Evolutionary conservation across 2,797 vertebrate genomes (phyloP).

Genomic region (Eidolon dupreanum): DNA sequence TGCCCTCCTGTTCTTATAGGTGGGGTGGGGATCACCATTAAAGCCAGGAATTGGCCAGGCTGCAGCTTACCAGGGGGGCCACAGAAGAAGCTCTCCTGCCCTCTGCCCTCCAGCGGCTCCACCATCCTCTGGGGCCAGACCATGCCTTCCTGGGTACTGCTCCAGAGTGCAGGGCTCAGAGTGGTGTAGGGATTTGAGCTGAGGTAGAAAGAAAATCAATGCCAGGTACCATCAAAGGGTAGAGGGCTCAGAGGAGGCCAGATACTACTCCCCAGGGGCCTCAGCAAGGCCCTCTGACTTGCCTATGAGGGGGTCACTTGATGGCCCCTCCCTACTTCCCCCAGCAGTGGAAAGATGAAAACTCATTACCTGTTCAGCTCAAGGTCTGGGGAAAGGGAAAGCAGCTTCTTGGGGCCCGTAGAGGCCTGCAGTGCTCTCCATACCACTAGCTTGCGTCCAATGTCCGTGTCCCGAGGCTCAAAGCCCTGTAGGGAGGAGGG

Average conservation of each 20-base stretch:
- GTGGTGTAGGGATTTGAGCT: conserved; percentile 63
- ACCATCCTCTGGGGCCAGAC: conserved; percentile 91
- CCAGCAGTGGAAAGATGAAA: not conserved
- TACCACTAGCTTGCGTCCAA: conserved; percentile 91
- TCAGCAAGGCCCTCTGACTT: not conserved
- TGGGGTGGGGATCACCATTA: not conserved
- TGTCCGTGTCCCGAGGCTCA: conserved; percentile 94
- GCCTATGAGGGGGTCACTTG: not conserved
- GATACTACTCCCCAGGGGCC: not conserved
- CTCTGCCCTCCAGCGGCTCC: conserved; percentile 85
- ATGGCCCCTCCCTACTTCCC: not conserved
- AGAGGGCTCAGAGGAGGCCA: not conserved
- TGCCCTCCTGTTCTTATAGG: not conserved
- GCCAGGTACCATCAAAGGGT: not conserved
- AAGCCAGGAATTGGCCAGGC: not conserved
- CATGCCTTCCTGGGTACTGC: conserved; percentile 53
- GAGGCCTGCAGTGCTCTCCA: conserved; percentile 91
- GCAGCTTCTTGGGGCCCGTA: conserved; percentile 91
- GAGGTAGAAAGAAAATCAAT: conserved; percentile 29
- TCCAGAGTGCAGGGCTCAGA: conserved; percentile 60
- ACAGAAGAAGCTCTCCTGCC: conserved; percentile 93
- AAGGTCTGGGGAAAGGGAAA: conserved; percentile 89
- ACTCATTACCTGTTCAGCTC: conserved; percentile 86
- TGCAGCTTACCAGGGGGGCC: conserved; percentile 91
- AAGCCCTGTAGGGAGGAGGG: conserved; percentile 90